A percentile compares a stretch with the other conserved stretches of the same genome.
Evolutionary conservation across 2,113 vertebrate species (phyloP).

Genomic region (Tinamus guttatus): DNA sequence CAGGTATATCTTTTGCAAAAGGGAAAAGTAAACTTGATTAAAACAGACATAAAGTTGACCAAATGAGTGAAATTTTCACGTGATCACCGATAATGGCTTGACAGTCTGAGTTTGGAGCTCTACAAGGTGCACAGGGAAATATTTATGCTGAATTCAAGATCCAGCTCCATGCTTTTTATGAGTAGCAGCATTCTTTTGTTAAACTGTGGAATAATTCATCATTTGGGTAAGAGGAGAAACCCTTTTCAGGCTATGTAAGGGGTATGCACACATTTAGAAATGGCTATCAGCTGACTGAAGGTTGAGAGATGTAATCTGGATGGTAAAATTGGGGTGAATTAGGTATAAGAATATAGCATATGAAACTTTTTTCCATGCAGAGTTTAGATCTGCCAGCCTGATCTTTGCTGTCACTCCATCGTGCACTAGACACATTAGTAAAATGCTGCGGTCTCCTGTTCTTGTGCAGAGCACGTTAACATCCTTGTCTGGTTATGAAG

Average conservation of each 20-base stretch:
- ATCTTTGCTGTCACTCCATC: not conserved
- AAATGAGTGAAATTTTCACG: not conserved
- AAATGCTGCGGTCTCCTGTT: not conserved
- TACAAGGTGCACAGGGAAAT: not conserved
- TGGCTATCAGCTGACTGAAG: fast-evolving
- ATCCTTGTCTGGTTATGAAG: not conserved
- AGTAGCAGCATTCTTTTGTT: not conserved
- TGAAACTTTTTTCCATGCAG: fast-evolving
- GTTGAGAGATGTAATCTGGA: not conserved
- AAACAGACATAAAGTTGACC: not conserved
- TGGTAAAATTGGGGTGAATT: not conserved
- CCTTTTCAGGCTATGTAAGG: not conserved
- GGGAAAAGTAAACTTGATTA: not conserved
- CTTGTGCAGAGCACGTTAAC: not conserved
- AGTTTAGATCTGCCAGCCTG: not conserved
- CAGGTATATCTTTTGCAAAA: not conserved
- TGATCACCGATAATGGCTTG: fast-evolving
- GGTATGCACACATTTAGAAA: fast-evolving
- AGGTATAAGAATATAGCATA: not conserved
- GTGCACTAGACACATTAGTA: not conserved
- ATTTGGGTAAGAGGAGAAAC: not conserved
- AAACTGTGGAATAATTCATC: not conserved
- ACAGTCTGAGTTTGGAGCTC: not conserved
- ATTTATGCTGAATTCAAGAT: not conserved
- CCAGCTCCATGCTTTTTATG: not conserved